These are phyloP conservation scores for Adoxophyes honmai DNA, from an alignment of 1,140 invertebrate genomes.

Conservation along the genomic window DNA sequence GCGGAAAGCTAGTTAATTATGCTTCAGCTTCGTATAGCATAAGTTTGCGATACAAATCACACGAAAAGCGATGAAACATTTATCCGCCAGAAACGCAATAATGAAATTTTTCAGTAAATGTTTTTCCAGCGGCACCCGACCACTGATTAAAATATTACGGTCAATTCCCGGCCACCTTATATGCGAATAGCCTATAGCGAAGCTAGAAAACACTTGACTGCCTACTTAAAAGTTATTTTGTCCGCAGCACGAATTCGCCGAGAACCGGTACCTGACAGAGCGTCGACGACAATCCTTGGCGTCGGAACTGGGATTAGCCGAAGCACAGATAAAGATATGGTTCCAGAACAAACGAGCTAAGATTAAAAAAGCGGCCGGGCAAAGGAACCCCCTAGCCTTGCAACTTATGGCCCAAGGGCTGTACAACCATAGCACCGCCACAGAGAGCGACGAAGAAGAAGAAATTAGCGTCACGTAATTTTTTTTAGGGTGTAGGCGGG, in stretches of 20 bases:
- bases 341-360: slow-evolving; percentile 99
- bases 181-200: too few relatives aligned
- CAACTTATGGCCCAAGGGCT: slow-evolving; percentile 97
- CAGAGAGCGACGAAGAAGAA: slow-evolving; percentile 51
- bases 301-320: slow-evolving; percentile 94
- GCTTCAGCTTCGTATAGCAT: too few relatives aligned
- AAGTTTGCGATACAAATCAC: too few relatives aligned
- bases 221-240: slow-evolving; percentile 18
- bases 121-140: too few relatives aligned
- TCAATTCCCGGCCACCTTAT: too few relatives aligned
- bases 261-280: slow-evolving; percentile 97
- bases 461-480: slow-evolving; percentile 53
- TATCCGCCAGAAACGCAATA: too few relatives aligned
- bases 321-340: slow-evolving; percentile 99
- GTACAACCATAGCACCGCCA: slow-evolving; percentile 81
- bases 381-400: slow-evolving; percentile 92
- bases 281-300: slow-evolving; percentile 94
- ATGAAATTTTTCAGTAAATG: too few relatives aligned
- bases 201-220: too few relatives aligned
- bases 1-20: too few relatives aligned
- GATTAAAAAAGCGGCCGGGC: slow-evolving; percentile 96
- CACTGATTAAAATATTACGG: too few relatives aligned
- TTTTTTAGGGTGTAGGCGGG: too few relatives aligned
- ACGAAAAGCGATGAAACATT: too few relatives aligned
- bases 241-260: slow-evolving; percentile 90